phyloP scores from a whole-genome alignment of 2,888 invertebrate species.

The Morpho achilles region DNA sequence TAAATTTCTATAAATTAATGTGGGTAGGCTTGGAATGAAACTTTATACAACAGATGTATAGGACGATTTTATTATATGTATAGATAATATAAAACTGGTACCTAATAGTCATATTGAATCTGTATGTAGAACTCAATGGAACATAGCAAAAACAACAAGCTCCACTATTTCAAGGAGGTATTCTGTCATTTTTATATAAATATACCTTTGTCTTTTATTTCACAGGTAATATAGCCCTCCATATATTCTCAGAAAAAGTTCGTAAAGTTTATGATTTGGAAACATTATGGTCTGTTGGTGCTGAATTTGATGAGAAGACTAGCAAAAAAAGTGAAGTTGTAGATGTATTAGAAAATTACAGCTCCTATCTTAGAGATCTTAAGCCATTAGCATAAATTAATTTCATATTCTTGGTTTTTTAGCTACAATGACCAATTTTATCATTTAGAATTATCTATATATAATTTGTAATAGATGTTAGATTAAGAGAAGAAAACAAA shows the following conservation, averaged over 20 bases:
- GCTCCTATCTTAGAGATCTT: slow-evolving; percentile 81
- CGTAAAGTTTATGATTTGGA: slow-evolving; percentile 91
- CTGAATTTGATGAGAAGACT: slow-evolving; percentile 86
- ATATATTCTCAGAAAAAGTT: slow-evolving; percentile 87
- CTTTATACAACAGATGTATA: background rate
- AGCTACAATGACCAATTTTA: background rate
- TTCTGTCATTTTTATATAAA: too few species aligned
- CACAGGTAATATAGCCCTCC: slow-evolving; percentile 94
- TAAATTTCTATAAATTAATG: too few species aligned
- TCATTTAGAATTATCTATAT: background rate
- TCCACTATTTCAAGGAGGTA: too few species aligned
- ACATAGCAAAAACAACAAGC: too few species aligned
- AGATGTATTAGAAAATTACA: slow-evolving; percentile 83
- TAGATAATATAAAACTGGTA: too few species aligned
- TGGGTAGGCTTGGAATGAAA: too few species aligned
- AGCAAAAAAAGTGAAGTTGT: slow-evolving; percentile 81
- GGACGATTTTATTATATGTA: background rate
- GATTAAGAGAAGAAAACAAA: slow-evolving; percentile 6
- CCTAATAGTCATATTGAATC: too few species aligned
- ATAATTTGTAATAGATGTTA: background rate
- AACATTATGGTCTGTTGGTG: slow-evolving; percentile 93
- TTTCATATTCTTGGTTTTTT: too few species aligned
- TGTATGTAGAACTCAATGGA: too few species aligned
- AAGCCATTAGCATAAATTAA: slow-evolving; percentile 73
- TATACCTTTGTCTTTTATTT: slow-evolving; percentile 31